phyloP scores from a whole-genome alignment of 2,797 vertebrate species.

The Coendou prehensilis region DNA sequence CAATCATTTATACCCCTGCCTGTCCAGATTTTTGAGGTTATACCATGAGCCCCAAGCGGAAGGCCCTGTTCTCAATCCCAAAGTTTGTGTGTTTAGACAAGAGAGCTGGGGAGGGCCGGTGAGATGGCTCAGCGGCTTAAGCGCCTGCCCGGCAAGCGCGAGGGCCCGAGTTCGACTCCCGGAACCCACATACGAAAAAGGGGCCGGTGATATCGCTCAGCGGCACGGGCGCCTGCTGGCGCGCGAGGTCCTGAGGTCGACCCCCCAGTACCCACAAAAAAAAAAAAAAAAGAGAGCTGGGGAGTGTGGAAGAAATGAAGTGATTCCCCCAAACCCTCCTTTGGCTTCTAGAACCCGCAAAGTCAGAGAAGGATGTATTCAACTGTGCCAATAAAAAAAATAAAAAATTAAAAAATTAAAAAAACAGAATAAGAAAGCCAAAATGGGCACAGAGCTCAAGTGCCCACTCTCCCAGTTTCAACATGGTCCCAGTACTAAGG shows the following conservation, averaged over 20 bases:
- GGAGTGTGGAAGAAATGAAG: conserved; percentile 25
- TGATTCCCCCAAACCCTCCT: background rate
- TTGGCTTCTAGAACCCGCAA: background rate
- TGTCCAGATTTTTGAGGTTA: background rate
- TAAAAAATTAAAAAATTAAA: background rate
- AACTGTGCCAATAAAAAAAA: conserved; percentile 12
- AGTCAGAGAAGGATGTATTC: background rate
- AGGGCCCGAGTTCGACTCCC: no score
- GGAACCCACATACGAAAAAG: no score
- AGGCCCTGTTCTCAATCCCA: background rate
- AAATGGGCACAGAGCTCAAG: background rate
- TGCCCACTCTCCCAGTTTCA: background rate
- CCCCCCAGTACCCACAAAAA: no score
- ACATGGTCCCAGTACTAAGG: background rate
- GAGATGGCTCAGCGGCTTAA: no score
- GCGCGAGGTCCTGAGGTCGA: no score
- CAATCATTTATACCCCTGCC: background rate
- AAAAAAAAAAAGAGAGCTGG: background rate
- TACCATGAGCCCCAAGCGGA: background rate
- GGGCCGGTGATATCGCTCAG: no score
- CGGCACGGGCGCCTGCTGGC: no score
- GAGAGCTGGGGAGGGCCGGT: background rate
- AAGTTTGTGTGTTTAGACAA: background rate
- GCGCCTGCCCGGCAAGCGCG: no score
- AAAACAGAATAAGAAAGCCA: background rate